A percentile compares a stretch with the other conserved stretches of the same genome.
Conservation (phyloP, 2,797 vertebrate genomes). For the Tragopan temminckii region DNA sequence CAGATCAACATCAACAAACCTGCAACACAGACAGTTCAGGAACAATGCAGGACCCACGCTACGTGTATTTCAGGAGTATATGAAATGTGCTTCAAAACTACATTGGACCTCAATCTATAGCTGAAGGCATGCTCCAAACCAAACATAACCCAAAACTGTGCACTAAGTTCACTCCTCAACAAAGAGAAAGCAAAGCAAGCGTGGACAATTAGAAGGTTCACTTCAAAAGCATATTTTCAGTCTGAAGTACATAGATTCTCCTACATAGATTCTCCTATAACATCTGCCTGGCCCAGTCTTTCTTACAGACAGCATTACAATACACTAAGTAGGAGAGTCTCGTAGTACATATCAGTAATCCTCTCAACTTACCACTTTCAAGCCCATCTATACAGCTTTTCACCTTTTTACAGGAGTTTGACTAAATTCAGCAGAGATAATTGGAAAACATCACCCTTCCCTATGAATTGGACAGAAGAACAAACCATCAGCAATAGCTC, state of each 20-base stretch:
- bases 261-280: background rate
- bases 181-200: background rate
- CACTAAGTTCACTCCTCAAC: background rate
- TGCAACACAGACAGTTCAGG: background rate
- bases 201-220: background rate
- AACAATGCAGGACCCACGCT: background rate
- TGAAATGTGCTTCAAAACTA: background rate
- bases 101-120: background rate
- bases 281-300: background rate
- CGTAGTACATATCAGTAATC: background rate
- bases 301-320: background rate
- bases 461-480: rapidly evolving
- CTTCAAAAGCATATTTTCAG: background rate
- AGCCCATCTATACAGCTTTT: background rate
- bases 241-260: background rate
- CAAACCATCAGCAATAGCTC: background rate
- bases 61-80: background rate
- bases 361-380: background rate
- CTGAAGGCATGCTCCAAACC: background rate
- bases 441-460: background rate
- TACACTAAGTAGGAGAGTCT: background rate
- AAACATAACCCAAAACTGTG: background rate
- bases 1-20: background rate
- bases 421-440: background rate
- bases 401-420: background rate